These are phyloP conservation scores for Periophthalmus magnuspinnatus DNA, from an alignment of 2,797 vertebrate genomes.

Conservation along the genomic window DNA sequence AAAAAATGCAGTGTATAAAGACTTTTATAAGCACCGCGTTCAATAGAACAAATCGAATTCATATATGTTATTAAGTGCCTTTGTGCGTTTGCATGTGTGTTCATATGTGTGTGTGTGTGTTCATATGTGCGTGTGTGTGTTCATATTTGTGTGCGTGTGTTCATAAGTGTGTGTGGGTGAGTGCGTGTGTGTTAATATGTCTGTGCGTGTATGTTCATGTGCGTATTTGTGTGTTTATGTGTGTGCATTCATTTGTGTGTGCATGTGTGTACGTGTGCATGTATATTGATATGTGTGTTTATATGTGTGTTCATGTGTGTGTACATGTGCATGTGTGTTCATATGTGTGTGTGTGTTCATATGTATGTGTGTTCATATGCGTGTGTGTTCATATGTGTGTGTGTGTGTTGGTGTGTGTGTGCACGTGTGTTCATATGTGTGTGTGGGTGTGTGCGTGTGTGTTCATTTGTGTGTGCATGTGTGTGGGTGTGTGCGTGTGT, in stretches of 20 bases:
- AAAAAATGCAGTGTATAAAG: no score
- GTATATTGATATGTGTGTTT: no score
- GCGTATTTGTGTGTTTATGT: background rate
- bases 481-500: background rate
- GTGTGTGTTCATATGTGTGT: slow-evolving; percentile 31
- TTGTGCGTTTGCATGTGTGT: no score
- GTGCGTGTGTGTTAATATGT: no score
- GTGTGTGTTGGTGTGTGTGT: no score
- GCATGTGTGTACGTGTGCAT: slow-evolving; percentile 34
- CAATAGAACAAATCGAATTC: no score
- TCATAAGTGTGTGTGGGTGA: slow-evolving; percentile 34
- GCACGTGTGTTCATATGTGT: no score
- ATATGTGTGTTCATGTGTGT: no score
- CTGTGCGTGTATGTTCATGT: background rate
- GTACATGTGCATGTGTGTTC: background rate
- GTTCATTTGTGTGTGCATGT: no score
- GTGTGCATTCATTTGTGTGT: background rate
- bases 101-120: background rate
- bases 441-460: background rate
- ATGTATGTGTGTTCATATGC: no score
- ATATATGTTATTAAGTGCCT: no score
- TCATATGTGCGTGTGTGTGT: background rate
- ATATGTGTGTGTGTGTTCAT: background rate
- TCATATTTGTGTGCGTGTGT: background rate
- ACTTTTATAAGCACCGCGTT: no score